Base-by-base conservation (phyloP, 2,888 invertebrate species). In the Unio delphinus region DNA sequence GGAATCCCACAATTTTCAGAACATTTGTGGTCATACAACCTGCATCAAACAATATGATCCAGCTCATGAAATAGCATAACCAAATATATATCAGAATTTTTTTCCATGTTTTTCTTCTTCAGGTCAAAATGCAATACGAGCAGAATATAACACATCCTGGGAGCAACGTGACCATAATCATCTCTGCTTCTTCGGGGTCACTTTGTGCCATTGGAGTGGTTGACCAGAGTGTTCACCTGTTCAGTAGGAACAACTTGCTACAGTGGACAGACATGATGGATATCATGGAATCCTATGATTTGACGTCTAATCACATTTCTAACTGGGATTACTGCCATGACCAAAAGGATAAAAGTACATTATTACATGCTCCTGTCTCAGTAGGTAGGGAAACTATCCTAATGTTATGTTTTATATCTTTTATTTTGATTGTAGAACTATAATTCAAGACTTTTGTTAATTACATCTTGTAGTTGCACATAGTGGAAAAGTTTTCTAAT, bases 161-260 rank as follows among this genome's bases (percentile, higher is more conserved):
- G 11, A 90, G 90, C 18, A 81, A 86, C 26, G 91, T 92, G 4
- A 89, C 89, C 8, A 85, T 93, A 57, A 90, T 90, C 54, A 85
- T 93, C 18, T 90, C 90, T 77, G 92, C 93, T 1, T 89, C 90
- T 0, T 90, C 92, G 0, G 90, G 91, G 73, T 93, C 93, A 0
- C 81, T 93, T 2, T 93, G 93, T 82, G 92, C 92, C 3, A 80
- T 93, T 30, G 91, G 92, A 1, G 91, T 92, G 1, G 91, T 92
- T 0, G 93, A 93, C 85, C 92, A 92, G 81, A 92, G 93, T 66
- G 91, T 92, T 0, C 90, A 90, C 57, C 91, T 92, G 20, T 71
- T 85, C n/a, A 83, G 84, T 4, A 84, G 84, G 20, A 66, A 78
- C 55, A 84, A 85, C 67, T 78, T 85, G 62, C 76, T 85, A 2